Base-by-base conservation (phyloP, 2,888 invertebrate genomes). In the Dolichomitus sp. region DNA sequence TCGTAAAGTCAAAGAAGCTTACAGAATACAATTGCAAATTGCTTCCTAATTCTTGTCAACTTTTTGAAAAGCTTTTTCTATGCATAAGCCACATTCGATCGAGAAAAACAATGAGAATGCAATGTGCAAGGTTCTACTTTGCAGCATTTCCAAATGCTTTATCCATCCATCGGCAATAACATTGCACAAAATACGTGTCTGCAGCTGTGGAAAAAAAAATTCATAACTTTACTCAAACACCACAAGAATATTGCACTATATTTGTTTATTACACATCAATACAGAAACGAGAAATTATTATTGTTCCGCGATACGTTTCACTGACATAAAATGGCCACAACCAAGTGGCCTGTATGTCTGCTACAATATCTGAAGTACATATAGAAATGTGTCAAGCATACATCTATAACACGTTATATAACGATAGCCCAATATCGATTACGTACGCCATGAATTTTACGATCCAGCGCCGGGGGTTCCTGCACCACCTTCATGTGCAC, bases 401-500 rank as follows among this genome's bases (percentile, higher is more conserved):
- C 19, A 33, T 73, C 19, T n/a, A 4, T 19, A 23, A 61, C 37
- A 37, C 23, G 50, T 48, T 57, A 23, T 33, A 72, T 66, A 45
- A 76, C 48, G 27, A 72, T 72, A 48, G 30, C 50, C 19, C 30
- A 33, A 52, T 61, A 76, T 68, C 72, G 72, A 81, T 70, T 61
- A 27, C 54, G 61, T 45, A 57, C 11, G 65, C 65, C 75, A 65
- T 80, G 68, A 80, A 80, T 74, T 80, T 80, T 65, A 75, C 57
- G 80, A 69, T 65, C 48, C 74, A 17, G 33, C 57, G n/a, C n/a
- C 42, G 68, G 1, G 74, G 27, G 45, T 42, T 23, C 30, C 6
- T 65, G 7, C 27, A 52, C 27, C 23, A 40, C 59, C 63, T 52
- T 27, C 9, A 19, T 48, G 19, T 65, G 5, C 48, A 45, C 45